phyloP scores from a whole-genome alignment of 1,140 invertebrate species.

The Lutraria rhynchaena region DNA sequence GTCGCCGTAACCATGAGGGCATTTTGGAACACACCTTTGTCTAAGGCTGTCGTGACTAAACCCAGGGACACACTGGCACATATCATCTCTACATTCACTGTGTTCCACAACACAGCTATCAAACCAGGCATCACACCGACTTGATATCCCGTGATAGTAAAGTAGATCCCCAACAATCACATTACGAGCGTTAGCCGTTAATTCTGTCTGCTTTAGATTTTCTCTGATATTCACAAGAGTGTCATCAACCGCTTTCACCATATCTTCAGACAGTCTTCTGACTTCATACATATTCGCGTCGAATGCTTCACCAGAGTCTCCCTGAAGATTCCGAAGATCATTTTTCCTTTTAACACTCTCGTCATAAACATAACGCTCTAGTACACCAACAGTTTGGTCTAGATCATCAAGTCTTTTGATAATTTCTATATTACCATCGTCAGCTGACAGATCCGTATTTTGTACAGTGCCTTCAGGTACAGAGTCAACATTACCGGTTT shows the following conservation, averaged over 20 bases:
- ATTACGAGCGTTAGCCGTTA: conserved; percentile 27
- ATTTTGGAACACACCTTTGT: conserved; percentile 19
- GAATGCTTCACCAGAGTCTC: neutral
- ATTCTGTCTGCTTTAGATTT: neutral
- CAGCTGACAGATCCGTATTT: no score
- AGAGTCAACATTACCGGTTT: no score
- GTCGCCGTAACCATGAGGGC: conserved; percentile 34
- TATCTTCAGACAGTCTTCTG: neutral
- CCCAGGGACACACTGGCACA: conserved; percentile 30
- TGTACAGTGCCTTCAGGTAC: no score
- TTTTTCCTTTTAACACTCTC: conserved; percentile 12
- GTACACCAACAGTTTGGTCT: neutral
- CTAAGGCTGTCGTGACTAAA: conserved; percentile 34
- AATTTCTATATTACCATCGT: no score
- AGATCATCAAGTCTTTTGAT: conserved; percentile 29
- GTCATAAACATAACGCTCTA: conserved; percentile 15
- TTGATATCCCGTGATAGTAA: conserved; percentile 31
- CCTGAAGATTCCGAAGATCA: neutral
- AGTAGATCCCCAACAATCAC: conserved; percentile 27
- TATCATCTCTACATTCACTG: conserved; percentile 44
- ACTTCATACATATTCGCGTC: conserved; percentile 1
- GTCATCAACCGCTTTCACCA: conserved; percentile 2
- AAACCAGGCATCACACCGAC: neutral
- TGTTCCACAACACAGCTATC: conserved; percentile 16
- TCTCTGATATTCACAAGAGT: neutral